Percentiles rank a stretch among this genome's conserved stretches.
Conservation (phyloP, 1,140 invertebrate genomes). For the Diorhabda sublineata region DNA sequence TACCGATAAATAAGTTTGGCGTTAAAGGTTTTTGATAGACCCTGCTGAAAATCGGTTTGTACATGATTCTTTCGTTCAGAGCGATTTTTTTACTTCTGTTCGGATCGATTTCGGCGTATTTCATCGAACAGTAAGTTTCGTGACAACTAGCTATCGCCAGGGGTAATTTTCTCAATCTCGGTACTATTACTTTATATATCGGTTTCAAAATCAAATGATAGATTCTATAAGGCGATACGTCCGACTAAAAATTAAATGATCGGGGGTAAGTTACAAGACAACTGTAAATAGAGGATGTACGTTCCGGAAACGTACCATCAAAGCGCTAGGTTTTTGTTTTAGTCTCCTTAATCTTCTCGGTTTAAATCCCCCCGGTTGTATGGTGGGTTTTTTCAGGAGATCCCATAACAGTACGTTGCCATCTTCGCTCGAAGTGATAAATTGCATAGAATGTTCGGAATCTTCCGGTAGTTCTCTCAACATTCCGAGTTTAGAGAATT, state of each 20-base stretch:
- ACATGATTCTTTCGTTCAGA: slow-evolving; percentile 30
- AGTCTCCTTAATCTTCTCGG: slow-evolving; percentile 50
- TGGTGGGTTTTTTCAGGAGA: slow-evolving; percentile 49
- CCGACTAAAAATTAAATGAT: slow-evolving; percentile 42
- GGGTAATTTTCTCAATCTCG: slow-evolving; percentile 12
- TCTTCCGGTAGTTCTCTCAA: slow-evolving; percentile 45
- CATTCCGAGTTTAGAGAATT: slow-evolving; percentile 58
- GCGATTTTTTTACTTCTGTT: slow-evolving; percentile 36
- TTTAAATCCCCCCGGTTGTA: slow-evolving; percentile 47
- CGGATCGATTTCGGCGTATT: slow-evolving; percentile 31
- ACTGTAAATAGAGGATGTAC: background rate
- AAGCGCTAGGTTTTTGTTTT: slow-evolving; percentile 51
- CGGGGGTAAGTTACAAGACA: background rate
- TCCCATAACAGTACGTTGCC: slow-evolving; percentile 69
- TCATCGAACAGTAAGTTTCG: slow-evolving; percentile 14
- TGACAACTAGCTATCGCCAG: slow-evolving; percentile 22
- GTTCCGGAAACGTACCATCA: slow-evolving; percentile 42
- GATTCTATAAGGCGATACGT: slow-evolving; percentile 54
- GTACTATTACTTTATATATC: slow-evolving; percentile 49
- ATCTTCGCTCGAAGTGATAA: slow-evolving; percentile 61
- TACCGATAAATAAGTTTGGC: slow-evolving; percentile 27
- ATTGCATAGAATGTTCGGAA: slow-evolving; percentile 54
- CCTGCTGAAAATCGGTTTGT: slow-evolving; percentile 25
- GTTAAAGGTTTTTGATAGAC: slow-evolving; percentile 6
- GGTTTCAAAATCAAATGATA: slow-evolving; percentile 59